A percentile compares a stretch with the other conserved stretches of the same genome.
Evolutionary conservation across 2,797 vertebrate genomes (phyloP).

Genomic region (Hozukius guyotensis): DNA sequence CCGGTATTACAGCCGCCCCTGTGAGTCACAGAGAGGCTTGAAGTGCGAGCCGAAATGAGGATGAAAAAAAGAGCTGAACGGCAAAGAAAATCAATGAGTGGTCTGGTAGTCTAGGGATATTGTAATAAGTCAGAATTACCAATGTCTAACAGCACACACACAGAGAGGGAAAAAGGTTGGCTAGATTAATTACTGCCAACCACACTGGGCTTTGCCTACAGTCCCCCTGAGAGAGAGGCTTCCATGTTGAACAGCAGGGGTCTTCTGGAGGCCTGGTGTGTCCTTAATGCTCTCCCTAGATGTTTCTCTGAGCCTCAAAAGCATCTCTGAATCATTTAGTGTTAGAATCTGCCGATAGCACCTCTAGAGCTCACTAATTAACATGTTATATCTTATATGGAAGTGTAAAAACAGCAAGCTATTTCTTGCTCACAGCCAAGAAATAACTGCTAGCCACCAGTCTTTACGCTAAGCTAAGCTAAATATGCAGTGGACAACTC

Average conservation of each 20-base stretch:
- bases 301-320: conserved; percentile 9
- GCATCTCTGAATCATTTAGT: not conserved
- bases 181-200: conserved; percentile 42
- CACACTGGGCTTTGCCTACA: conserved; percentile 3
- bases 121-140: conserved; percentile 57
- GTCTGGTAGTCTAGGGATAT: conserved; percentile 39
- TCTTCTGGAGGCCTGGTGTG: not conserved
- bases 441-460: not conserved
- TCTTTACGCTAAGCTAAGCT: not conserved
- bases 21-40: conserved; percentile 35
- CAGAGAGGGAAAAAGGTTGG: not conserved
- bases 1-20: conserved; percentile 9
- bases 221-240: not conserved
- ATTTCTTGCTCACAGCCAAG: no score
- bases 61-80: conserved; percentile 31
- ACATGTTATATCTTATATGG: not conserved
- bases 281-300: not conserved
- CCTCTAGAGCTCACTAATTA: not conserved
- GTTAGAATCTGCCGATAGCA: not conserved
- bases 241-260: not conserved
- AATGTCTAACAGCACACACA: conserved; percentile 24
- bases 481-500: no score
- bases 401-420: no score
- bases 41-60: conserved; percentile 22
- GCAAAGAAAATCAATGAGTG: conserved; percentile 64